phyloP scores from a whole-genome alignment of 2,113 vertebrate species.

The Microtus pennsylvanicus region DNA sequence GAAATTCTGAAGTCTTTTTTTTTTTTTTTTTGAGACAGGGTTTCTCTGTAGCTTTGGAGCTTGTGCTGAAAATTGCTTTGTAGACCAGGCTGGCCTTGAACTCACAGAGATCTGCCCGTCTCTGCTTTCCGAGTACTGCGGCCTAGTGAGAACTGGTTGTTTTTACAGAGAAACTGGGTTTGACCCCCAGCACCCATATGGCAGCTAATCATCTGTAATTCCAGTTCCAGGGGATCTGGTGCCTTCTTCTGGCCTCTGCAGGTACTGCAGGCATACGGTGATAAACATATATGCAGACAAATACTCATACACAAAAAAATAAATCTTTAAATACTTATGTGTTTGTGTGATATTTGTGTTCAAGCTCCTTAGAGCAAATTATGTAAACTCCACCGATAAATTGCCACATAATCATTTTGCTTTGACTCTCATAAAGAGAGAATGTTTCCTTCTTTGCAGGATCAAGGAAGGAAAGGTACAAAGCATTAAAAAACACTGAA shows the following conservation, averaged over 20 bases:
- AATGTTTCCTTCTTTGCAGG: neutral
- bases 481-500: constrained; percentile 43
- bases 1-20: neutral
- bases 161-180: neutral
- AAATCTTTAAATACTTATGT: neutral
- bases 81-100: too few relatives aligned
- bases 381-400: constrained; percentile 11
- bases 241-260: neutral
- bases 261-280: neutral
- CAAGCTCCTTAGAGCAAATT: neutral
- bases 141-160: neutral
- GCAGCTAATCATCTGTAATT: neutral
- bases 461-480: neutral
- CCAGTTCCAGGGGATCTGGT: too few relatives aligned
- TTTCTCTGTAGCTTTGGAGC: too few relatives aligned
- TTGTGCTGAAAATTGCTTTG: too few relatives aligned
- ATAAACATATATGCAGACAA: too few relatives aligned
- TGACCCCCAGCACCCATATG: neutral
- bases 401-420: constrained; percentile 12
- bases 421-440: neutral
- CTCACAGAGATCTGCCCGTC: too few relatives aligned
- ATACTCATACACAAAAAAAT: too few relatives aligned
- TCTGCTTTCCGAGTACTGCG: too few relatives aligned
- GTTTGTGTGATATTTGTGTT: neutral
- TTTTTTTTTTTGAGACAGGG: too few relatives aligned